Percentiles rank a stretch among this genome's conserved stretches.
Evolutionary conservation across 1,140 invertebrate genomes (phyloP).

Genomic region (Polypedilum vanderplanki): DNA sequence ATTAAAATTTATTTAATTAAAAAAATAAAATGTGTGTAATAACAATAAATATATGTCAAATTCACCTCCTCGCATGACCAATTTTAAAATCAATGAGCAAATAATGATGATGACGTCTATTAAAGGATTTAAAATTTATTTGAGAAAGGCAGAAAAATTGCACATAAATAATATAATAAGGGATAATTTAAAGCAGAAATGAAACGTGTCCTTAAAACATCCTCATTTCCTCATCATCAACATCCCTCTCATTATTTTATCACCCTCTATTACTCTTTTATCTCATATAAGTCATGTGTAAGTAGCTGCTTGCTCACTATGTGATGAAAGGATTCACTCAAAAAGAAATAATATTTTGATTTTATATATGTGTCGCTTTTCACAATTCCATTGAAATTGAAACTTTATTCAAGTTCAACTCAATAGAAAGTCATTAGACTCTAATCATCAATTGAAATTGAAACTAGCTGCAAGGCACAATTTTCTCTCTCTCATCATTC

Average conservation of each 20-base stretch:
- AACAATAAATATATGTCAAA: no score
- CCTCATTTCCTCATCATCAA: neutral
- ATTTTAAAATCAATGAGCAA: neutral
- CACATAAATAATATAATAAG: neutral
- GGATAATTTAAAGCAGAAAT: slow-evolving; percentile 22
- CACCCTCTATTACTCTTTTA: neutral
- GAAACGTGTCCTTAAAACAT: neutral
- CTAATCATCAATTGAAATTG: neutral
- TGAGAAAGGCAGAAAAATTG: no score
- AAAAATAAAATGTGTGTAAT: no score
- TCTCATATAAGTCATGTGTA: neutral
- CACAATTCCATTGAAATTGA: slow-evolving; percentile 5
- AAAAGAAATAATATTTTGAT: slow-evolving; percentile 15
- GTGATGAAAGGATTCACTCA: slow-evolving; percentile 19
- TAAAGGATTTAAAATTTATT: slow-evolving; percentile 28
- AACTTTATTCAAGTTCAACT: slow-evolving; percentile 21
- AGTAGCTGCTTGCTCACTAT: neutral
- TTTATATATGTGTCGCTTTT: neutral
- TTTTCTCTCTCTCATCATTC: neutral
- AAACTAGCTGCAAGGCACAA: neutral
- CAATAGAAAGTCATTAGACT: neutral
- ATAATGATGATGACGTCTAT: neutral
- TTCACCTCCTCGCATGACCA: neutral
- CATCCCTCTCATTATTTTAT: neutral
- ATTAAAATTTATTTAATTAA: no score